Conservation (phyloP, 2,797 vertebrate species). For the Coregonus sp. region DNA sequence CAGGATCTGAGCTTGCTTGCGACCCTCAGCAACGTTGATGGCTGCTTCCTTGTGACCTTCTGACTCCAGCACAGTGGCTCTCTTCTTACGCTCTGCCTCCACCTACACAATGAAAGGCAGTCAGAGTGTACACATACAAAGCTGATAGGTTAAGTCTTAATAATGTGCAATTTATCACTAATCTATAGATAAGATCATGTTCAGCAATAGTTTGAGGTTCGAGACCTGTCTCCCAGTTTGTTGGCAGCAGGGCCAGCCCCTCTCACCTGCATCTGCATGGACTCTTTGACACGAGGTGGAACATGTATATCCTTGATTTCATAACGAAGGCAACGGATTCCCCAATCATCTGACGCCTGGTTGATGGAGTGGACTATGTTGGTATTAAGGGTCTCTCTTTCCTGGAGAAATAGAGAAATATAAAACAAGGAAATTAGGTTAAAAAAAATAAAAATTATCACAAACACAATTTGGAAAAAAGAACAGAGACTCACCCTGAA, state of each 20-base stretch:
- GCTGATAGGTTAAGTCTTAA: neutral
- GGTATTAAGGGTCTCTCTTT: slow-evolving; percentile 89
- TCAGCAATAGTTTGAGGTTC: no score
- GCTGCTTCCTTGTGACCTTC: slow-evolving; percentile 90
- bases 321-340: slow-evolving; percentile 93
- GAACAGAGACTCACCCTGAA: slow-evolving; percentile 82
- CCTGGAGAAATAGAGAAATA: slow-evolving; percentile 65
- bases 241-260: neutral
- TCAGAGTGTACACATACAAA: neutral
- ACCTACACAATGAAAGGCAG: slow-evolving; percentile 73
- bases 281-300: slow-evolving; percentile 92
- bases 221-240: no score
- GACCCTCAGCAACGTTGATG: slow-evolving; percentile 93
- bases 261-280: slow-evolving; percentile 99
- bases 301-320: slow-evolving; percentile 98
- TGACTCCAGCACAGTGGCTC: slow-evolving; percentile 93
- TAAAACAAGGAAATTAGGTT: neutral
- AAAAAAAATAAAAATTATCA: neutral
- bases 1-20: slow-evolving; percentile 93
- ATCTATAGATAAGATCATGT: no score
- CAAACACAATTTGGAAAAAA: neutral
- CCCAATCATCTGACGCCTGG: slow-evolving; percentile 89
- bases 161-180: neutral
- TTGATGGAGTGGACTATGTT: slow-evolving; percentile 95
- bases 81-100: slow-evolving; percentile 92